Conservation (phyloP, 2,888 invertebrate species). For the Aporophyla nigra region DNA sequence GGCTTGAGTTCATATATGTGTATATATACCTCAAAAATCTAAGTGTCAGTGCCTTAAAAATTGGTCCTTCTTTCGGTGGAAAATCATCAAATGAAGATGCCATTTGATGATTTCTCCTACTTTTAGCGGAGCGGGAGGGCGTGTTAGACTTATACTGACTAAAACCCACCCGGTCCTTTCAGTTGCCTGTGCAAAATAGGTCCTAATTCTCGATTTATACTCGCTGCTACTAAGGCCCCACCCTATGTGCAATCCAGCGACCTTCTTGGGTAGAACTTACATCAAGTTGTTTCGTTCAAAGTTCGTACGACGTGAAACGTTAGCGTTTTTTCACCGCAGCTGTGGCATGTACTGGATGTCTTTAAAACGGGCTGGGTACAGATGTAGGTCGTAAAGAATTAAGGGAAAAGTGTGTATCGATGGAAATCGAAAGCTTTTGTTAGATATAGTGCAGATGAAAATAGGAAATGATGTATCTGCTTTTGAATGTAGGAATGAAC, state of each 20-base stretch:
- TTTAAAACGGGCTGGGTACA: slow-evolving; percentile 13
- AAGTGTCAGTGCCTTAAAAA: not conserved
- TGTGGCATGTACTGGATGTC: slow-evolving; percentile 35
- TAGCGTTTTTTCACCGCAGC: slow-evolving; percentile 53
- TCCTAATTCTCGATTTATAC: not conserved
- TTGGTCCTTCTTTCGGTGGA: too few relatives aligned
- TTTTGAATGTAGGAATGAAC: not conserved
- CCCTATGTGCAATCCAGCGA: slow-evolving; percentile 78
- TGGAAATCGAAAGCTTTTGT: not conserved
- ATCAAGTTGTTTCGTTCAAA: slow-evolving; percentile 73
- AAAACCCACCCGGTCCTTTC: too few relatives aligned
- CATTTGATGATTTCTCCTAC: too few relatives aligned
- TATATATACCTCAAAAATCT: not conserved
- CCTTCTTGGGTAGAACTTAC: slow-evolving; percentile 79
- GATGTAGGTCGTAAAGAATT: slow-evolving; percentile 39
- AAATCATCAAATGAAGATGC: too few relatives aligned
- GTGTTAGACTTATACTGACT: too few relatives aligned
- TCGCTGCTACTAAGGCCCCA: slow-evolving; percentile 68
- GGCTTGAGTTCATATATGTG: too few relatives aligned
- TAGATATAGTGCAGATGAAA: not conserved
- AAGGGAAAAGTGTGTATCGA: not conserved
- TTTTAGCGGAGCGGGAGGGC: too few relatives aligned
- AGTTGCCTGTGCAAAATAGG: too few relatives aligned
- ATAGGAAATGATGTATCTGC: too few relatives aligned
- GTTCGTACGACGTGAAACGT: slow-evolving; percentile 69